Percentiles rank a stretch among this genome's conserved stretches.
Evolutionary conservation across 2,888 invertebrate species (phyloP).

Genomic region (Thera obeliscata): DNA sequence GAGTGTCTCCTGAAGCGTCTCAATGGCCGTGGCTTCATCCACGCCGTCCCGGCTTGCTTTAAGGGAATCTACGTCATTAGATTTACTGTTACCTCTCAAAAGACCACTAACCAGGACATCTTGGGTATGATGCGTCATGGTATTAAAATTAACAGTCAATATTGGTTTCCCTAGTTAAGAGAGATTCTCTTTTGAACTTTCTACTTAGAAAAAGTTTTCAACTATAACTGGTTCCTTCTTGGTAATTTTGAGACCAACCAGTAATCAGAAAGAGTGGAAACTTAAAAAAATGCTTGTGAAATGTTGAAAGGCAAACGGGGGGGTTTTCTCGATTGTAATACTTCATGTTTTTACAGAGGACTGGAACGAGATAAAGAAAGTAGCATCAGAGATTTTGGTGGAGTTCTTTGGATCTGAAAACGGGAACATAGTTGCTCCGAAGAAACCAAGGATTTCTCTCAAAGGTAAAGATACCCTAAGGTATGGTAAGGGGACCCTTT

Average conservation of each 20-base stretch:
- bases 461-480: conserved; percentile 90
- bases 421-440: conserved; percentile 82
- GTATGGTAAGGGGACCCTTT: too few species aligned
- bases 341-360: conserved; percentile 83
- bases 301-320: too few species aligned
- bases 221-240: too few species aligned
- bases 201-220: too few species aligned
- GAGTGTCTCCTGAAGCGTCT: conserved; percentile 94
- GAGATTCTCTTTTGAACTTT: too few species aligned
- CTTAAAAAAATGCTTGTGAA: too few species aligned
- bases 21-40: conserved; percentile 94
- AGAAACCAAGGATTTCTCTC: conserved; percentile 88
- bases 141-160: too few species aligned
- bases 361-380: conserved; percentile 93
- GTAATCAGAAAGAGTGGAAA: too few species aligned
- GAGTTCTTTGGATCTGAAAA: conserved; percentile 83
- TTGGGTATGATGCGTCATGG: conserved; percentile 60
- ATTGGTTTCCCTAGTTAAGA: too few species aligned
- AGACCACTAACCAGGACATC: conserved; percentile 91
- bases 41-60: conserved; percentile 97
- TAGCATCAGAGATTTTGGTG: conserved; percentile 88
- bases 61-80: conserved; percentile 95
- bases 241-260: too few species aligned
- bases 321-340: background rate
- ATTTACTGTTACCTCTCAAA: conserved; percentile 96